Base-by-base conservation (phyloP, 2,888 invertebrate species). In the Trichacis sp. region DNA sequence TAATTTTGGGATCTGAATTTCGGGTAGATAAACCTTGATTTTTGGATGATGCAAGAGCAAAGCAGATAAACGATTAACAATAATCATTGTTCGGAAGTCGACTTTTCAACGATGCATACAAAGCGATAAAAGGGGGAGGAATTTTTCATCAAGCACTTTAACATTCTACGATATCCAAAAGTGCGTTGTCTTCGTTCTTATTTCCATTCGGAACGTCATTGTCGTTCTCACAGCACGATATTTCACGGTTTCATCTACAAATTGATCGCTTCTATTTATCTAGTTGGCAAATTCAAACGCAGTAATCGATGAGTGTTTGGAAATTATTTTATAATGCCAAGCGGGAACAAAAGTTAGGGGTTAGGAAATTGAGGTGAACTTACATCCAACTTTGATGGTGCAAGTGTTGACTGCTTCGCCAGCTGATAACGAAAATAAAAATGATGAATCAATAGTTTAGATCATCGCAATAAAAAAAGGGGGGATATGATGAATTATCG, bases 321-420 rank as follows among this genome's bases (percentile, higher is more conserved):
- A n/a, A n/a, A n/a, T n/a, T n/a, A n/a, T n/a, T n/a, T n/a, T n/a
- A n/a, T 36, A 36, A 36, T 36, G 3, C 20, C 20, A 48, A 48
- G 14, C 9, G 11, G 8, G 24, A 29, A 5, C n/a, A 30, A 30
- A 11, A 33, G 1, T 36, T 36, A 2, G 18, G 11, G 12, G 12
- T 17, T 40, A 15, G 49, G n/a, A n/a, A 9, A 24, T 12, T 1
- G 50, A 53, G 2, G 14, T 55, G 59, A 61, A 82, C 85, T 84
- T 85, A 90, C 91, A 92, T 85, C 92, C 89, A 78, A 93, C 93
- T 85, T 91, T 93, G 83, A 96, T 92, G 77, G 92, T 93, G 88
- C 96, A 95, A 4, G 95, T 94, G 78, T 96, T 96, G 71, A 96
- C 94, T 68, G 96, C 97, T 88, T 97, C 95, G 68, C 97, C 98